Evolutionary conservation across 2,888 invertebrate genomes (phyloP).

Genomic region (Seira musarum): DNA sequence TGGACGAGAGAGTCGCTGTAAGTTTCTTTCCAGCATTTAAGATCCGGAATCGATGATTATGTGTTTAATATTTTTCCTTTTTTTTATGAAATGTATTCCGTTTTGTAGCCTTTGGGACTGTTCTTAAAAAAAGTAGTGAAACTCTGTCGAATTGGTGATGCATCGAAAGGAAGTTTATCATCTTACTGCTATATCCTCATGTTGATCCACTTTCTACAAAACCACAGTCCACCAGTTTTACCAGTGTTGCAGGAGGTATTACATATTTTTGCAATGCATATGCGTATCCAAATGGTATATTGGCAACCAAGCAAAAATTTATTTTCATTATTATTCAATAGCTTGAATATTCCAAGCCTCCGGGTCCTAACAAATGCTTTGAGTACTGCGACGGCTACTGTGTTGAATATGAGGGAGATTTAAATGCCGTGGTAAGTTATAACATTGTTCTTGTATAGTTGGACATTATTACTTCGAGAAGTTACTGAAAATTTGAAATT

Average conservation of each 20-base stretch:
- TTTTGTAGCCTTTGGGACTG: slow-evolving; percentile 73
- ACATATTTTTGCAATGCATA: slow-evolving; percentile 64
- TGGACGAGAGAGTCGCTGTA: slow-evolving; percentile 75
- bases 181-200: slow-evolving; percentile 78
- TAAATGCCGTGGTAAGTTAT: slow-evolving; percentile 44
- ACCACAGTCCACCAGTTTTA: slow-evolving; percentile 75
- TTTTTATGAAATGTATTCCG: neutral
- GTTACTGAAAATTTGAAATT: slow-evolving; percentile 1
- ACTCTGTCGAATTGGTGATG: slow-evolving; percentile 77
- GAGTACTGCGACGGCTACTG: no score
- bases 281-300: no score
- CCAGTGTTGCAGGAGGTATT: slow-evolving; percentile 77
- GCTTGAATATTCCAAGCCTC: no score
- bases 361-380: no score
- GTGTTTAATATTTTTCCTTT: no score
- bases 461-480: no score
- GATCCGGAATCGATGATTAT: no score
- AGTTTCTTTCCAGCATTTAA: slow-evolving; percentile 31
- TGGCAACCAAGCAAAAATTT: no score
- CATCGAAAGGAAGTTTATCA: slow-evolving; percentile 77
- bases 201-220: slow-evolving; percentile 77
- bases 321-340: no score
- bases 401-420: slow-evolving; percentile 59
- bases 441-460: neutral
- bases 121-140: slow-evolving; percentile 76